Conservation (phyloP, 2,888 invertebrate genomes). For the Ligdia adustata region DNA sequence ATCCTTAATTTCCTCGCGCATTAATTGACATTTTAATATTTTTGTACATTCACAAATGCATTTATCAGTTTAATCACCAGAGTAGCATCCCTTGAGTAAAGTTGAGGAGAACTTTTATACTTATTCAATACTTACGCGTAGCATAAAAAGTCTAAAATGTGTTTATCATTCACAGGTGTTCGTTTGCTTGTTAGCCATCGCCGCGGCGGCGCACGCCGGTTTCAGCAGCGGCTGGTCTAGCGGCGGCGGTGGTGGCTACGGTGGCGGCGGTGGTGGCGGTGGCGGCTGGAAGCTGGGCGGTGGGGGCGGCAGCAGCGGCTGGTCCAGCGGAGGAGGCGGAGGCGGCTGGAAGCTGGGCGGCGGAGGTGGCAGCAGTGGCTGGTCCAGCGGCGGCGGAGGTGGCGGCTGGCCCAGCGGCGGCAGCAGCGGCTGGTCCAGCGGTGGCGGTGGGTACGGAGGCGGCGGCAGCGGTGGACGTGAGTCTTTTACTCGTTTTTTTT, state of each 20-base stretch:
- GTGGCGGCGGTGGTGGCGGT: constrained; percentile 39
- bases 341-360: constrained; percentile 41
- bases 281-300: constrained; percentile 40
- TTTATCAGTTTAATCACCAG: no score
- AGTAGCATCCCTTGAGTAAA: no score
- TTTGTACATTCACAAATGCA: no score
- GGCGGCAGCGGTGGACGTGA: constrained; percentile 53
- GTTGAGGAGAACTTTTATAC: no score
- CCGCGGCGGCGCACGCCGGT: constrained; percentile 67
- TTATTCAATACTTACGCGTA: no score
- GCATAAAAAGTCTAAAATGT: no score
- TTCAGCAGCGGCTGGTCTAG: constrained; percentile 54
- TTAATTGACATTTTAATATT: no score
- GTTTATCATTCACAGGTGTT: constrained; percentile 59
- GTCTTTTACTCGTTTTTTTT: no score
- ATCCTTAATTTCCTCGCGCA: no score
- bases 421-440: constrained; percentile 43
- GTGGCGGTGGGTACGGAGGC: constrained; percentile 46
- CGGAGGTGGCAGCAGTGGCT: constrained; percentile 41
- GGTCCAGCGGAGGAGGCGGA: constrained; percentile 39
- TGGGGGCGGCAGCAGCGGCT: constrained; percentile 39
- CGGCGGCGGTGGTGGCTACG: constrained; percentile 48
- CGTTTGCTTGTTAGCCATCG: constrained; percentile 71
- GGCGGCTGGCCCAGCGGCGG: constrained; percentile 48
- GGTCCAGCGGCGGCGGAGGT: constrained; percentile 47